These are phyloP conservation scores for Galaxias olidus DNA, from an alignment of 2,797 vertebrate species.

Conservation along the genomic window DNA sequence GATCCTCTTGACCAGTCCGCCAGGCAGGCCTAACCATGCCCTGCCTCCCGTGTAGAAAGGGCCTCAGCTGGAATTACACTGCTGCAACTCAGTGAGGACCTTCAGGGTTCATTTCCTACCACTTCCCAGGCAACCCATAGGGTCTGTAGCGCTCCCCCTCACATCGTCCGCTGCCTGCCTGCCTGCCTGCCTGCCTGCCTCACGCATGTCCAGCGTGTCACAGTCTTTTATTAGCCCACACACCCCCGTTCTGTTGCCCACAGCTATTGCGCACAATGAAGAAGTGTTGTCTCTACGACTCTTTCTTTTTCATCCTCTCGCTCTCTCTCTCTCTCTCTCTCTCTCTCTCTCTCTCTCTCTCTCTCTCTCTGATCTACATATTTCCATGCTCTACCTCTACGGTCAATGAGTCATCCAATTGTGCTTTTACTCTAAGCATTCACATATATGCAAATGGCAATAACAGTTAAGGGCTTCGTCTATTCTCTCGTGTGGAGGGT, in stretches of 20 bases:
- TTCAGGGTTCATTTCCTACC: conserved; percentile 40
- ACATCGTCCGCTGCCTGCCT: no score
- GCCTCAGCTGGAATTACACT: conserved; percentile 44
- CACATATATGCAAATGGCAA: no score
- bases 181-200: no score
- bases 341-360: neutral
- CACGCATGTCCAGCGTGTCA: no score
- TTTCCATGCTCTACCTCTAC: neutral
- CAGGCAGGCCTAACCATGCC: conserved; percentile 41
- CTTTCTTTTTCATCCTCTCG: neutral
- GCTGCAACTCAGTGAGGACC: conserved; percentile 45
- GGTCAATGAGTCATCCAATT: no score
- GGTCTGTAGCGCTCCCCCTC: no score
- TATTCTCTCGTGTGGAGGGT: no score
- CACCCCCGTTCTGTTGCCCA: no score
- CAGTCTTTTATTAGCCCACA: no score
- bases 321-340: neutral
- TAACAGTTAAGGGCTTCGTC: no score
- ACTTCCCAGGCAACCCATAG: conserved; percentile 19
- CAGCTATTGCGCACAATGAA: no score
- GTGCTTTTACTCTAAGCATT: no score
- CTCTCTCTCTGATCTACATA: neutral
- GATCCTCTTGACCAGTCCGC: conserved; percentile 23
- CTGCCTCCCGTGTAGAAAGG: conserved; percentile 35
- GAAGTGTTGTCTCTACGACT: neutral